Evolutionary conservation across 2,113 vertebrate genomes (phyloP).

Genomic region (Aegotheles bennettii): DNA sequence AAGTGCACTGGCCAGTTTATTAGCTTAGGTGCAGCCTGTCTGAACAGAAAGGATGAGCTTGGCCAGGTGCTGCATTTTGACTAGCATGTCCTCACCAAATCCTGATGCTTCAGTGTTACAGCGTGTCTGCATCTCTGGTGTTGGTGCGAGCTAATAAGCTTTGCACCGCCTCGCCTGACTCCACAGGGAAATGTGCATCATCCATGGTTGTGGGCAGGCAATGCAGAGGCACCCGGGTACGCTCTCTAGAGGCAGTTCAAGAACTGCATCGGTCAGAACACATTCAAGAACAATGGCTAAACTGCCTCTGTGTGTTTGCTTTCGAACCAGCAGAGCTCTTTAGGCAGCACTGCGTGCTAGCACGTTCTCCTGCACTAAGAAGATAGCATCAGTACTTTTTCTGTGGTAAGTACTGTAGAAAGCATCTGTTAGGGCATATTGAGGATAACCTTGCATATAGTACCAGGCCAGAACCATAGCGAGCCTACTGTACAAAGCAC

Average conservation of each 20-base stretch:
- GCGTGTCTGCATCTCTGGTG: not conserved
- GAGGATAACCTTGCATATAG: not conserved
- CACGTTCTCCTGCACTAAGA: not conserved
- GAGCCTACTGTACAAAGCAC: not conserved
- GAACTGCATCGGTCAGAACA: not conserved
- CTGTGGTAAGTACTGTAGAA: not conserved
- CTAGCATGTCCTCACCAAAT: not conserved
- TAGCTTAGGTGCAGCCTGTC: not conserved
- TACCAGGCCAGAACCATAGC: not conserved
- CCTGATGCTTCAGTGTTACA: not conserved
- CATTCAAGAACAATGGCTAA: accelerated
- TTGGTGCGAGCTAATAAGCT: not conserved
- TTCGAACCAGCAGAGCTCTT: not conserved
- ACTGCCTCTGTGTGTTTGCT: not conserved
- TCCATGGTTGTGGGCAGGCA: accelerated
- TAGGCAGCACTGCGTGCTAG: not conserved
- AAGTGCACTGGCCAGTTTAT: not conserved
- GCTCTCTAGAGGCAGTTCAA: not conserved
- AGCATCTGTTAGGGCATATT: not conserved
- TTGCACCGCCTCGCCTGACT: not conserved
- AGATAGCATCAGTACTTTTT: not conserved
- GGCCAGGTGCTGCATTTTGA: not conserved
- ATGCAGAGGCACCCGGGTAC: not conserved
- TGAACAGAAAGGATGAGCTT: not conserved
- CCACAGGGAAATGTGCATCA: not conserved